Conservation (phyloP, 2,797 vertebrate species). For the Chromobotia macracanthus region DNA sequence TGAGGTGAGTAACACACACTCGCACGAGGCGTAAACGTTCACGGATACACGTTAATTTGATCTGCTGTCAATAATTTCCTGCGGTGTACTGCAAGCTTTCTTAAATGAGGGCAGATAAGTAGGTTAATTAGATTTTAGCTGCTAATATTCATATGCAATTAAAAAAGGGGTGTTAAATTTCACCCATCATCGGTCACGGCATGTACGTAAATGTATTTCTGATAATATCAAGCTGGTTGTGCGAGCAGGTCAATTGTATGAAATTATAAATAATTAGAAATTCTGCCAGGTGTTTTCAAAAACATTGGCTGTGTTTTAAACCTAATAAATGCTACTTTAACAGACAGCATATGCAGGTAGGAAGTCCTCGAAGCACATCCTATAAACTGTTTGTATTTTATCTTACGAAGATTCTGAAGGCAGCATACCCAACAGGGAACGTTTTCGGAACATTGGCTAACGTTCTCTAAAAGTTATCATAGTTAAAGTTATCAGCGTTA, state of each 20-base stretch:
- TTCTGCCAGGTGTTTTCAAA: neutral
- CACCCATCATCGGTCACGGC: constrained; percentile 15
- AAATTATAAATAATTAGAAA: neutral
- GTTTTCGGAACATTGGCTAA: too few species aligned
- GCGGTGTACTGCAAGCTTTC: neutral
- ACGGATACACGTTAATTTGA: constrained; percentile 7
- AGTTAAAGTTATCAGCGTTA: too few species aligned
- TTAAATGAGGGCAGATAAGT: constrained; percentile 36
- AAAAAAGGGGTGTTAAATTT: constrained; percentile 20
- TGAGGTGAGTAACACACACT: constrained; percentile 72
- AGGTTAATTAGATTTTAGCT: constrained; percentile 36
- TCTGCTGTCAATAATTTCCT: constrained; percentile 21
- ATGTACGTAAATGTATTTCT: constrained; percentile 2
- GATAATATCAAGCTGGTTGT: neutral
- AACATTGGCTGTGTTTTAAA: neutral
- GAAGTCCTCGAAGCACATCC: neutral
- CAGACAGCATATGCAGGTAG: too few species aligned
- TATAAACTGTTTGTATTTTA: too few species aligned
- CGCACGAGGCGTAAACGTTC: constrained; percentile 24
- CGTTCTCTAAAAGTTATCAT: too few species aligned
- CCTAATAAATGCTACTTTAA: too few species aligned
- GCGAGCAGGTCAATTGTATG: neutral
- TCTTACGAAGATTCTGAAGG: too few species aligned
- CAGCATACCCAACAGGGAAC: too few species aligned
- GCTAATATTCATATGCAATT: constrained; percentile 36